A percentile compares a stretch with the other conserved stretches of the same genome.
Conservation (phyloP, 2,113 vertebrate species). For the Gadus chalcogrammus region DNA sequence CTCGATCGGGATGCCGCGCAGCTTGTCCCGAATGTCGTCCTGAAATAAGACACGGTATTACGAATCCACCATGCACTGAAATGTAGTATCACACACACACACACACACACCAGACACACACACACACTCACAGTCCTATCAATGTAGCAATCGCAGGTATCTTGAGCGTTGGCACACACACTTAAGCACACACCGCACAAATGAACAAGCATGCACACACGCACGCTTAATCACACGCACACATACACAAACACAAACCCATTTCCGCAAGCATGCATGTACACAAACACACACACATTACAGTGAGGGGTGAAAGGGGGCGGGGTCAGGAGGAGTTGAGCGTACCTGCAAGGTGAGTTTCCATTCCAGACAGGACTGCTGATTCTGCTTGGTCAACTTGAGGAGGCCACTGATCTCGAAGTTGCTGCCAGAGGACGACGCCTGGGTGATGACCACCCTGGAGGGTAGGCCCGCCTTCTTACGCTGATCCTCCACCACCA, state of each 20-base stretch:
- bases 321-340: not conserved
- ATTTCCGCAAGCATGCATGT: no score
- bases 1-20: slow-evolving; percentile 84
- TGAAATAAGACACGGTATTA: slow-evolving; percentile 33
- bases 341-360: slow-evolving; percentile 79
- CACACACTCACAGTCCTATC: no score
- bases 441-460: slow-evolving; percentile 72
- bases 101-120: no score
- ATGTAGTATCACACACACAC: not conserved
- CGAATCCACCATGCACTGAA: no score
- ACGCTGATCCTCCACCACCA: slow-evolving; percentile 79
- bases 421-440: slow-evolving; percentile 24
- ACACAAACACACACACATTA: no score
- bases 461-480: slow-evolving; percentile 63
- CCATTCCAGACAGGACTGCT: slow-evolving; percentile 63
- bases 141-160: no score
- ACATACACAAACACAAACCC: no score
- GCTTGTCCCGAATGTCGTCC: slow-evolving; percentile 88
- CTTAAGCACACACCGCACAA: no score
- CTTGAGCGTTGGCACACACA: no score
- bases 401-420: slow-evolving; percentile 66
- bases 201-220: no score
- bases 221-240: no score
- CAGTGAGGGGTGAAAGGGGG: not conserved
- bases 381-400: slow-evolving; percentile 69